Evolutionary conservation across 2,888 invertebrate genomes (phyloP).

Genomic region (Meloe dianella): DNA sequence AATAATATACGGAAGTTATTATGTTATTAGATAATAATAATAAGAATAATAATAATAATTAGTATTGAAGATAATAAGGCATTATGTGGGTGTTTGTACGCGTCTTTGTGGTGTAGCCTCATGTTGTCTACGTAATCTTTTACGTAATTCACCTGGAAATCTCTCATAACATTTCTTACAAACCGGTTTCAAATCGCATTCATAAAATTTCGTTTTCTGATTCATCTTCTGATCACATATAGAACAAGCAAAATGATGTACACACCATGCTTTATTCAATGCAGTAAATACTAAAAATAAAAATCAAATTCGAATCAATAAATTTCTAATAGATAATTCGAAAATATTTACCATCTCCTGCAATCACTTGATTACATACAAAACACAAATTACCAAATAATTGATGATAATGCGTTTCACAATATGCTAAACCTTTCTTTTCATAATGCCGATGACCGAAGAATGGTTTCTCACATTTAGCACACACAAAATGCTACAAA

Average conservation of each 20-base stretch:
- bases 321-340: slow-evolving; percentile 13
- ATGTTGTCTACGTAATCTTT: slow-evolving; percentile 88
- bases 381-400: slow-evolving; percentile 98
- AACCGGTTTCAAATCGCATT: slow-evolving; percentile 97
- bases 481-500: slow-evolving; percentile 94
- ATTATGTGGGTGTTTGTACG: slow-evolving; percentile 39
- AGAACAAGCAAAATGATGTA: slow-evolving; percentile 97
- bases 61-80: too few relatives aligned
- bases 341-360: slow-evolving; percentile 84
- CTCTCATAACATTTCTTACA: slow-evolving; percentile 98
- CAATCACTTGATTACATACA: slow-evolving; percentile 97
- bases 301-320: background rate
- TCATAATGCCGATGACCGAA: slow-evolving; percentile 98
- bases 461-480: slow-evolving; percentile 99
- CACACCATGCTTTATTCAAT: slow-evolving; percentile 98
- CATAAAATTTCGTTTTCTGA: slow-evolving; percentile 98
- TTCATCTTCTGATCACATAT: slow-evolving; percentile 96
- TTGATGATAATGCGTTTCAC: slow-evolving; percentile 99
- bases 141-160: slow-evolving; percentile 92
- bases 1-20: too few relatives aligned
- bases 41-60: background rate
- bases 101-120: slow-evolving; percentile 71
- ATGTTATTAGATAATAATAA: background rate
- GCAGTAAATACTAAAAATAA: slow-evolving; percentile 87
- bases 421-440: slow-evolving; percentile 97